These are phyloP conservation scores for Aquatica leii DNA, from an alignment of 2,888 invertebrate species.

Conservation along the genomic window DNA sequence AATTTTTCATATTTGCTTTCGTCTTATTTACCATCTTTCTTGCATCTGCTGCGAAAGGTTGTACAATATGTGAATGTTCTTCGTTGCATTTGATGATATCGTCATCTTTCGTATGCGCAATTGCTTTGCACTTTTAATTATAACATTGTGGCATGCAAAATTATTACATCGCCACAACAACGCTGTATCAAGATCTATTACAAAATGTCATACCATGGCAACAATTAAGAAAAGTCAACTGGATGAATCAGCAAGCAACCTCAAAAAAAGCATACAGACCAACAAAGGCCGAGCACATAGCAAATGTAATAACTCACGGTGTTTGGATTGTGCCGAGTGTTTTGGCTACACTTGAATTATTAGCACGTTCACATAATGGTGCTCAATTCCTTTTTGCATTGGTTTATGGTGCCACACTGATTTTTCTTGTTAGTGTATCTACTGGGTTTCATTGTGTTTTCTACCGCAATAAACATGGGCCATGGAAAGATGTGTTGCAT, in stretches of 20 bases:
- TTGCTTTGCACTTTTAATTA: background rate
- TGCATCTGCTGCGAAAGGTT: background rate
- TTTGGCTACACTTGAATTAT: conserved; percentile 77
- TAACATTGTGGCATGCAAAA: conserved; percentile 43
- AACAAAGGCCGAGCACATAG: conserved; percentile 88
- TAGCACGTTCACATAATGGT: conserved; percentile 75
- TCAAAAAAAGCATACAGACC: conserved; percentile 85
- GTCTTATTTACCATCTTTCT: background rate
- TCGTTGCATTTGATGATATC: background rate
- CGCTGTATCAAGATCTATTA: conserved; percentile 47
- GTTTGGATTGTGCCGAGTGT: conserved; percentile 88
- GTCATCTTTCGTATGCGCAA: background rate
- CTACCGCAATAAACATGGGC: conserved; percentile 72
- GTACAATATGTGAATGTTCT: background rate
- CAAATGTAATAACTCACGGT: conserved; percentile 92
- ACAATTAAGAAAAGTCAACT: conserved; percentile 61
- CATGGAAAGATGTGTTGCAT: conserved; percentile 86
- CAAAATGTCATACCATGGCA: conserved; percentile 49
- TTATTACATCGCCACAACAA: conserved; percentile 47
- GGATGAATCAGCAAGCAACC: conserved; percentile 82
- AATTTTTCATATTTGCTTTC: background rate
- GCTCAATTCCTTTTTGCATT: conserved; percentile 82
- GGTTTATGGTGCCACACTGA: conserved; percentile 86
- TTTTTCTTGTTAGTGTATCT: conserved; percentile 86
- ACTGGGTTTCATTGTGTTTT: conserved; percentile 91